phyloP scores from a whole-genome alignment of 2,113 vertebrate species.

The Ctenodactylus gundi region DNA sequence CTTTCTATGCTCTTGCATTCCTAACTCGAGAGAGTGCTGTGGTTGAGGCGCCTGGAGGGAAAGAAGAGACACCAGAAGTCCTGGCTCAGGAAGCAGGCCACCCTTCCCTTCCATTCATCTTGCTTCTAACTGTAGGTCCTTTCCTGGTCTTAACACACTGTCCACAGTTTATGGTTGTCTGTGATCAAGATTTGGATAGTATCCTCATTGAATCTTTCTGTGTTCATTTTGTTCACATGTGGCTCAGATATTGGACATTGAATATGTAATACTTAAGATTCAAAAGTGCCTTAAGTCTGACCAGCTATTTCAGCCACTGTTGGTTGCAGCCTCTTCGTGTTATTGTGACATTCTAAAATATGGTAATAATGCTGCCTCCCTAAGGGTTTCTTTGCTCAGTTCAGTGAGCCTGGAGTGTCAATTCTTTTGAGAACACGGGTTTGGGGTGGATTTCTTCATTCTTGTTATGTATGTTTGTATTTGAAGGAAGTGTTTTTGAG shows the following conservation, averaged over 20 bases:
- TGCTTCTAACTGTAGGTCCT: background rate
- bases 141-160: background rate
- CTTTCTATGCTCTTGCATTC: background rate
- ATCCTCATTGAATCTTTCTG: background rate
- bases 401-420: background rate
- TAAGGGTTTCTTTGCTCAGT: conserved; percentile 6
- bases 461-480: background rate
- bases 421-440: background rate
- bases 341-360: background rate
- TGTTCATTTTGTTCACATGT: background rate
- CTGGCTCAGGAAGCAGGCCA: background rate
- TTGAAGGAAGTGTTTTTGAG: background rate
- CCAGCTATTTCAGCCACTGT: background rate
- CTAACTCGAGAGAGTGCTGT: background rate
- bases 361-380: background rate
- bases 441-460: background rate
- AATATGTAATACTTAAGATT: conserved; percentile 12
- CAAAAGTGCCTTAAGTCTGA: background rate
- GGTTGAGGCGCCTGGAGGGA: background rate
- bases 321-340: background rate
- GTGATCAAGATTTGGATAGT: background rate
- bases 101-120: background rate
- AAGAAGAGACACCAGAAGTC: background rate
- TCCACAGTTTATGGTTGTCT: background rate
- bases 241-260: background rate